Conservation (phyloP, 2,888 invertebrate species). For the Ditylenchus weischeri region DNA sequence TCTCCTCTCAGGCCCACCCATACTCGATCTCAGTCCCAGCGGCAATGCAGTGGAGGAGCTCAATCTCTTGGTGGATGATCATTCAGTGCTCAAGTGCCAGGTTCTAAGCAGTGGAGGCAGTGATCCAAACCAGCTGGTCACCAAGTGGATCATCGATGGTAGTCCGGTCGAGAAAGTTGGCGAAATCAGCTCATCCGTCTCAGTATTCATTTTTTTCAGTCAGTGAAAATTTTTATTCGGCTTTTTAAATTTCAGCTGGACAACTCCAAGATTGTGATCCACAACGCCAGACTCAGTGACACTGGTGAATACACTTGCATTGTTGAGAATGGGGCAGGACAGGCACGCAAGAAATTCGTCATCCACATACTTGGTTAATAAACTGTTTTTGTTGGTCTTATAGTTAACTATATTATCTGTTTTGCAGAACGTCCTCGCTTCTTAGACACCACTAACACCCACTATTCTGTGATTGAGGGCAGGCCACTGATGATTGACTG, state of each 20-base stretch:
- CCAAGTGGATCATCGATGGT: slow-evolving; percentile 45
- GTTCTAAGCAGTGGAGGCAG: slow-evolving; percentile 17
- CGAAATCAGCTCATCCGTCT: slow-evolving; percentile 14
- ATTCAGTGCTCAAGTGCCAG: slow-evolving; percentile 59
- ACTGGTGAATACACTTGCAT: slow-evolving; percentile 65
- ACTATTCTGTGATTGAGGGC: slow-evolving; percentile 62
- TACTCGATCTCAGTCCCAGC: slow-evolving; percentile 37
- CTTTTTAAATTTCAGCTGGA: slow-evolving; percentile 20
- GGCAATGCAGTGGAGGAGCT: slow-evolving; percentile 13
- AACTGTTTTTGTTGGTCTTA: neutral
- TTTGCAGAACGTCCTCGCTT: slow-evolving; percentile 61
- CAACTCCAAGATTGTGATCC: slow-evolving; percentile 45
- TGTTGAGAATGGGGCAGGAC: slow-evolving; percentile 66
- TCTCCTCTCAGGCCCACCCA: slow-evolving; percentile 43
- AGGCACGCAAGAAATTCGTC: slow-evolving; percentile 63
- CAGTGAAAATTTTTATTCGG: slow-evolving; percentile 15
- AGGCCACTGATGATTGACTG: slow-evolving; percentile 66
- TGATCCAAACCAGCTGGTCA: slow-evolving; percentile 3
- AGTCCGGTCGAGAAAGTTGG: slow-evolving; percentile 28
- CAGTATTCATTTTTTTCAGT: slow-evolving; percentile 5
- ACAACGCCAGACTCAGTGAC: slow-evolving; percentile 59
- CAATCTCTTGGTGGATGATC: slow-evolving; percentile 57
- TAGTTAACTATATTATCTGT: neutral
- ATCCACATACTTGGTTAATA: slow-evolving; percentile 66
- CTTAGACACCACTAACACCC: slow-evolving; percentile 43